Evolutionary conservation across 2,888 invertebrate genomes (phyloP).

Genomic region (Noctua comes): DNA sequence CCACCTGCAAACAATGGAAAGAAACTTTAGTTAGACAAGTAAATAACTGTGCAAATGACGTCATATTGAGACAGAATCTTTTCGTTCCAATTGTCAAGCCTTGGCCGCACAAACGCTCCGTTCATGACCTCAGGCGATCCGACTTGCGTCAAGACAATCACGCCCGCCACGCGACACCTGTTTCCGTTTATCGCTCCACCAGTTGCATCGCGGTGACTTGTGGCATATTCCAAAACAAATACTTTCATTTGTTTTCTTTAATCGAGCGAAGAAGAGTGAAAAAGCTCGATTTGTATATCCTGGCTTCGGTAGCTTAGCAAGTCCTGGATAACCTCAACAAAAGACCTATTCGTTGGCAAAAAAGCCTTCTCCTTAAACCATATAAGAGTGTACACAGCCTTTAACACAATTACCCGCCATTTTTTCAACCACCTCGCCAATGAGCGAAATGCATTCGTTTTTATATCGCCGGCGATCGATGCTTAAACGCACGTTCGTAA

Average conservation of each 20-base stretch:
- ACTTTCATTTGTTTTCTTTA: neutral
- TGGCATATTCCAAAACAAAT: neutral
- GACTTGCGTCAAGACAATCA: neutral
- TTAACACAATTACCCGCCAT: slow-evolving; percentile 45
- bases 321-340: neutral
- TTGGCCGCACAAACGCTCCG: neutral
- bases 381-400: slow-evolving; percentile 13
- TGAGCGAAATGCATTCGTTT: slow-evolving; percentile 38
- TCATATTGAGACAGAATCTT: neutral
- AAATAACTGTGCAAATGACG: neutral
- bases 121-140: neutral
- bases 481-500: slow-evolving; percentile 10
- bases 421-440: slow-evolving; percentile 41
- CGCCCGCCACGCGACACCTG: neutral
- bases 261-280: neutral
- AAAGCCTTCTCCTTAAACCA: neutral
- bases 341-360: slow-evolving; percentile 11
- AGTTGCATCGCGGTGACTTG: neutral
- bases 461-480: slow-evolving; percentile 44
- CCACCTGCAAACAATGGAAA: slow-evolving; percentile 72
- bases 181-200: neutral
- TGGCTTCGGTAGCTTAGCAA: neutral
- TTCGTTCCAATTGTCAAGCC: neutral
- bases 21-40: neutral
- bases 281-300: neutral